phyloP scores from a whole-genome alignment of 2,797 vertebrate genomes.

The Alectoris magna region DNA sequence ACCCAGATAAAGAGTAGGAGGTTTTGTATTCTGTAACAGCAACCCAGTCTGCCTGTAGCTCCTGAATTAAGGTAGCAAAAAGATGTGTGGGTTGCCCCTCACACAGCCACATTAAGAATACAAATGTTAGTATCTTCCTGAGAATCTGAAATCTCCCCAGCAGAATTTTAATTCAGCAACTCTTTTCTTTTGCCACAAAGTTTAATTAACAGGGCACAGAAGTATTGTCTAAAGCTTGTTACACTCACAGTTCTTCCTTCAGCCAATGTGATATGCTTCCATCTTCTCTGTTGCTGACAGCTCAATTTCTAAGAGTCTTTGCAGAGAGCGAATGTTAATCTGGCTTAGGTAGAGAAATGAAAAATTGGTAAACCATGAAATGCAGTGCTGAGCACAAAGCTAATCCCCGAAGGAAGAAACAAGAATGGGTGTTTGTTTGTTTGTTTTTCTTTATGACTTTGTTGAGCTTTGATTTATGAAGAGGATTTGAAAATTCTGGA shows the following conservation, averaged over 20 bases:
- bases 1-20: rapidly evolving
- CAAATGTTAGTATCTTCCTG: neutral
- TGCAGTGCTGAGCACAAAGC: neutral
- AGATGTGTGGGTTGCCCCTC: neutral
- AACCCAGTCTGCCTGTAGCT: rapidly evolving
- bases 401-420: conserved; percentile 48
- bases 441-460: neutral
- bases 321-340: conserved; percentile 36
- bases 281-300: neutral
- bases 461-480: neutral
- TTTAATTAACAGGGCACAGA: conserved; percentile 16
- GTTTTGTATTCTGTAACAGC: neutral
- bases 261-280: neutral
- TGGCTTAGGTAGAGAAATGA: conserved; percentile 38
- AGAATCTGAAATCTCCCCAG: neutral
- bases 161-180: neutral
- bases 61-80: neutral
- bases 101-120: neutral
- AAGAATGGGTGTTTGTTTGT: neutral
- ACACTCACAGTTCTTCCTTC: neutral
- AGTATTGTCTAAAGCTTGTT: neutral
- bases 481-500: neutral
- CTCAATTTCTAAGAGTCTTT: conserved; percentile 3
- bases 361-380: conserved; percentile 46
- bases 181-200: neutral